These are phyloP conservation scores for Bos javanicus DNA, from an alignment of 2,113 vertebrate species.

Conservation along the genomic window DNA sequence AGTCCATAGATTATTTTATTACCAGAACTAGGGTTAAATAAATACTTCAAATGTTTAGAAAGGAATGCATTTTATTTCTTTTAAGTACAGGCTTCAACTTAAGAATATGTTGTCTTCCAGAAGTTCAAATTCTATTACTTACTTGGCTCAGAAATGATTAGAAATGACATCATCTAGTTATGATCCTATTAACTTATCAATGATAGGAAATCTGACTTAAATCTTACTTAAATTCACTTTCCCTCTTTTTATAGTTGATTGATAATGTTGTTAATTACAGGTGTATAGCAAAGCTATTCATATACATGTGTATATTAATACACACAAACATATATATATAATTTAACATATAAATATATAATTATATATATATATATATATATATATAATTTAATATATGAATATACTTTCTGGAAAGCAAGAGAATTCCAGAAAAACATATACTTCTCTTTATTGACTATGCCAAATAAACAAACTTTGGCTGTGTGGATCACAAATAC, in stretches of 20 bases:
- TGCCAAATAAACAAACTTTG: background rate
- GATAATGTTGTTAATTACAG: background rate
- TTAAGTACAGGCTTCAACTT: background rate
- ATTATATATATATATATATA: background rate
- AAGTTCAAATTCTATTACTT: background rate
- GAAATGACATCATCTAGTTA: background rate
- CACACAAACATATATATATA: background rate
- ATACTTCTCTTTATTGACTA: background rate
- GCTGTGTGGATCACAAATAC: background rate
- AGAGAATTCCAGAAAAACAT: background rate
- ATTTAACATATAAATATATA: background rate
- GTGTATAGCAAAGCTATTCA: background rate
- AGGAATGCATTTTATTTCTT: constrained; percentile 6
- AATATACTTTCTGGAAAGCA: background rate
- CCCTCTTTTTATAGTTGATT: background rate
- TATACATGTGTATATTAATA: background rate
- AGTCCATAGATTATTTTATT: background rate
- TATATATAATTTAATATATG: background rate
- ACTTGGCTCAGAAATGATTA: background rate
- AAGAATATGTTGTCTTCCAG: background rate
- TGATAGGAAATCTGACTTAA: background rate
- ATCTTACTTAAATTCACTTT: background rate
- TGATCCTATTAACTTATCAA: background rate
- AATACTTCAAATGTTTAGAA: background rate
- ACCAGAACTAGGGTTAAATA: background rate